Conservation (phyloP, 2,797 vertebrate species). For the Myotis pilosus region DNA sequence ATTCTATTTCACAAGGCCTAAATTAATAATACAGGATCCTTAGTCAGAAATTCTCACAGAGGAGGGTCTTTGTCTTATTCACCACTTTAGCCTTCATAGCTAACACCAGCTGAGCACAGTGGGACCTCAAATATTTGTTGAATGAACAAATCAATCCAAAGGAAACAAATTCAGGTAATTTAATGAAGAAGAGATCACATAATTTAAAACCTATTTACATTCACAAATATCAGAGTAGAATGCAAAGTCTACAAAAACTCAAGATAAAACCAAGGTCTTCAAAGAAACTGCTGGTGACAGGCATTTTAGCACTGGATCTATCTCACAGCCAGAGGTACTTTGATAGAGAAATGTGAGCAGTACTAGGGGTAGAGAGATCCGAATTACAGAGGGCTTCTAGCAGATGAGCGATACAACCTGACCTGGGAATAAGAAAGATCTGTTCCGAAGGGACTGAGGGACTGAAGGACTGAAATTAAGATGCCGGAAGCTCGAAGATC, state of each 20-base stretch:
- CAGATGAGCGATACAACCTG: accelerated
- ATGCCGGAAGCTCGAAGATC: not conserved
- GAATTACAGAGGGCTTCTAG: not conserved
- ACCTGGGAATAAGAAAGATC: not conserved
- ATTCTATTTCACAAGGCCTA: not conserved
- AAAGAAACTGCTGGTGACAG: not conserved
- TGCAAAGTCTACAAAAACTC: not conserved
- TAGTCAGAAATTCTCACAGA: not conserved
- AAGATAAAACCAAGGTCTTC: not conserved
- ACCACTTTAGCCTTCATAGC: no score
- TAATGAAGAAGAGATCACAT: not conserved
- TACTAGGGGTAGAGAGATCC: accelerated
- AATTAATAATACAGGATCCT: no score
- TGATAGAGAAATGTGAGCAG: not conserved
- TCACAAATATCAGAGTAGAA: not conserved
- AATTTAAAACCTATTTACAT: not conserved
- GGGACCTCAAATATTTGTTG: not conserved
- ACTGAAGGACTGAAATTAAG: not conserved
- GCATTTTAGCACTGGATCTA: not conserved
- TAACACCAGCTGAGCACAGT: not conserved
- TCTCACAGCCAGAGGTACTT: not conserved
- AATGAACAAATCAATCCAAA: not conserved
- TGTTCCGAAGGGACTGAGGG: not conserved
- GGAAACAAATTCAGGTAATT: not conserved
- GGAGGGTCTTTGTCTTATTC: not conserved